phyloP scores from a whole-genome alignment of 2,888 invertebrate species.

The Meandrusa payeni region DNA sequence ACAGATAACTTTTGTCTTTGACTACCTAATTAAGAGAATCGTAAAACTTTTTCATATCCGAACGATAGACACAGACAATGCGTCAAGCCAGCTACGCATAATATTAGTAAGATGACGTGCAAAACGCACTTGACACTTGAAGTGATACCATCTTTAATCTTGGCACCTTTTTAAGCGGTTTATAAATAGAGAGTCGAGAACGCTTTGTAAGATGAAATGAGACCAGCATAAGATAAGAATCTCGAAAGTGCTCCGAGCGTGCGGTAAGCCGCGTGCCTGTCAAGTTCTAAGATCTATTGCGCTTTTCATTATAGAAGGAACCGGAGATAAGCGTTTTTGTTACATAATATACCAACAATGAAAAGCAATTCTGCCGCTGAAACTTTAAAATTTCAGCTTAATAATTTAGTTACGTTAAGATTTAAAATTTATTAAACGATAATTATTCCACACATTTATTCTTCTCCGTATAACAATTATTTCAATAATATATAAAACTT shows the following conservation, averaged over 20 bases:
- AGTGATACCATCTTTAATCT: constrained; percentile 76
- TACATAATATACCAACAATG: constrained; percentile 20
- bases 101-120: constrained; percentile 48
- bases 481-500: too few relatives aligned
- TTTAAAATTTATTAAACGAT: too few relatives aligned
- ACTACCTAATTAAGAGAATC: too few relatives aligned
- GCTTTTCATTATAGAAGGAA: constrained; percentile 49
- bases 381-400: background rate
- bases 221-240: constrained; percentile 68
- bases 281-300: constrained; percentile 57
- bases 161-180: constrained; percentile 75
- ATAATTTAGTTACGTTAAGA: too few relatives aligned
- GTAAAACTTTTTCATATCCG: too few relatives aligned
- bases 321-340: constrained; percentile 26
- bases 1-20: background rate
- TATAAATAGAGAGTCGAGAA: constrained; percentile 64
- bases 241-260: constrained; percentile 64
- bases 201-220: constrained; percentile 74
- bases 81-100: constrained; percentile 39
- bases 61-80: too few relatives aligned
- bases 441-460: too few relatives aligned
- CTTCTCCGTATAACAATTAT: too few relatives aligned
- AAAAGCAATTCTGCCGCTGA: background rate
- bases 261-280: constrained; percentile 45
- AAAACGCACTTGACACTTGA: constrained; percentile 59